Percentiles rank a stretch among this genome's conserved stretches.
These are phyloP conservation scores for Phoebastria nigripes DNA, from an alignment of 2,797 vertebrate species.

Conservation along the genomic window DNA sequence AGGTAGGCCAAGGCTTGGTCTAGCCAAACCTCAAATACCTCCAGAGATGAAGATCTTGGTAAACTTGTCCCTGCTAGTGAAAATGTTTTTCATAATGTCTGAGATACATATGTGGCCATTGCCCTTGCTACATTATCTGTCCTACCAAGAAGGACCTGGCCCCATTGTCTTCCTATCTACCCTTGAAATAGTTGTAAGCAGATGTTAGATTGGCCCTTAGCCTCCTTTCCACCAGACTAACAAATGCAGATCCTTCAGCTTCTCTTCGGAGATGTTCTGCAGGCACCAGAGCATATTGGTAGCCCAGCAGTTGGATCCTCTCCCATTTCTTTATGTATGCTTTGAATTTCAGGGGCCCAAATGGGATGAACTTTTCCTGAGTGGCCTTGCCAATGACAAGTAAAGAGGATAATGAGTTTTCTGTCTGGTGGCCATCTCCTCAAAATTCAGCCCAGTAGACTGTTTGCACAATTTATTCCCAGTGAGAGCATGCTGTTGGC, in stretches of 20 bases:
- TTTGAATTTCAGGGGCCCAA: background rate
- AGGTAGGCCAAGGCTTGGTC: background rate
- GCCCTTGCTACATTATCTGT: background rate
- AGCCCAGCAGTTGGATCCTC: background rate
- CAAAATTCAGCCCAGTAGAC: background rate
- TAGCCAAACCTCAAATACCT: background rate
- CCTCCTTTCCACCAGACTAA: background rate
- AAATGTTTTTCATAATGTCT: background rate
- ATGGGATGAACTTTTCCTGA: background rate
- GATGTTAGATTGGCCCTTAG: background rate
- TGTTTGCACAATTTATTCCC: background rate
- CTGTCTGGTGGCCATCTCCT: background rate
- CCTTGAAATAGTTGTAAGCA: background rate
- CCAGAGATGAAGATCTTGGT: background rate
- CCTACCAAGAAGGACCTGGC: background rate
- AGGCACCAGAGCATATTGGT: background rate
- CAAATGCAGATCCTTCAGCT: background rate
- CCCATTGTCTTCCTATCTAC: background rate
- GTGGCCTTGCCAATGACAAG: background rate
- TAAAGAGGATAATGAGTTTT: background rate
- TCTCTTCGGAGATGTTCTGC: background rate
- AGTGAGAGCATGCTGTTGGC: background rate
- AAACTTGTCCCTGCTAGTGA: background rate
- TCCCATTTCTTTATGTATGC: background rate
- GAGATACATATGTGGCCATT: background rate